Conservation (phyloP, 2,888 invertebrate species). For the Temnothorax rugatulus region DNA sequence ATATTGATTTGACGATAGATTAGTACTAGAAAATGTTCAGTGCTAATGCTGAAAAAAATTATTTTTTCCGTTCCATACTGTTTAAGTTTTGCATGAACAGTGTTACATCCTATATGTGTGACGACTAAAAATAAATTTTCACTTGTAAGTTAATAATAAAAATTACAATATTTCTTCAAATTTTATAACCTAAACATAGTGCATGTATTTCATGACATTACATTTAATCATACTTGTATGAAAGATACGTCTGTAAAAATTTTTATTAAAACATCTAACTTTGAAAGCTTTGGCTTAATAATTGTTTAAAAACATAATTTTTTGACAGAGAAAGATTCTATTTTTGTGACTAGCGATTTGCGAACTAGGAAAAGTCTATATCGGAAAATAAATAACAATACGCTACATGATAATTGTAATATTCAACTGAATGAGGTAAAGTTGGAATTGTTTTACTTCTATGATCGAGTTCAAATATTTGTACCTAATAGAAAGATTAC, state of each 20-base stretch:
- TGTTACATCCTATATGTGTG: slow-evolving; percentile 1
- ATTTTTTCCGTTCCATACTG: background rate
- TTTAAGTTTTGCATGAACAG: slow-evolving; percentile 13
- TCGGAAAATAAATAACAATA: slow-evolving; percentile 1
- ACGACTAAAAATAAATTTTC: slow-evolving; percentile 15
- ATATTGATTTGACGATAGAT: slow-evolving; percentile 28
- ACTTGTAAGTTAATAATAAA: slow-evolving; percentile 21
- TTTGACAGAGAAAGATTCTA: slow-evolving; percentile 24
- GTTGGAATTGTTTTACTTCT: slow-evolving; percentile 10
- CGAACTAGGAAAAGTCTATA: slow-evolving; percentile 30
- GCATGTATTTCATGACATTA: slow-evolving; percentile 35
- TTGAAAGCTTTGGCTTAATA: slow-evolving; percentile 33
- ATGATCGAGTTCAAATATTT: slow-evolving; percentile 32
- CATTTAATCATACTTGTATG: slow-evolving; percentile 39
- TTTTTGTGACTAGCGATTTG: slow-evolving; percentile 39
- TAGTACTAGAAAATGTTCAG: slow-evolving; percentile 15
- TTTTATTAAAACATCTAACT: slow-evolving; percentile 35
- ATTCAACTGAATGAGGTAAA: slow-evolving; percentile 24
- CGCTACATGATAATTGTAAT: slow-evolving; percentile 9
- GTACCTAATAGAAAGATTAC: slow-evolving; percentile 2
- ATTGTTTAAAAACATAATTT: slow-evolving; percentile 26
- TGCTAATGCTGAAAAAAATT: slow-evolving; percentile 15
- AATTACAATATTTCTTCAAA: slow-evolving; percentile 28
- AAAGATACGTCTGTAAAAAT: slow-evolving; percentile 28
- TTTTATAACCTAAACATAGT: slow-evolving; percentile 15